phyloP scores from a whole-genome alignment of 2,797 vertebrate species.

The Oreortyx pictus region DNA sequence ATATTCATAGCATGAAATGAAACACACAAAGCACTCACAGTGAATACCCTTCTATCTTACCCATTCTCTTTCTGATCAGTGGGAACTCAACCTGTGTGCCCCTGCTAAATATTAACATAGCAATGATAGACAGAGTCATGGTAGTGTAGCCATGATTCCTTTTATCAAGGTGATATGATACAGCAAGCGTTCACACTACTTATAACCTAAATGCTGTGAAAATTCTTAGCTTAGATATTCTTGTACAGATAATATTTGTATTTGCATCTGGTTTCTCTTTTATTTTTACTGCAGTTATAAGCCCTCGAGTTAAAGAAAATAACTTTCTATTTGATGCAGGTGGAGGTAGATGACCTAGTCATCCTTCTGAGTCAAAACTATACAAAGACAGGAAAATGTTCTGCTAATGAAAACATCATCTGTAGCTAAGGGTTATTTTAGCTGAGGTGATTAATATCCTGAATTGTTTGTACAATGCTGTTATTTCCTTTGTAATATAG shows the following conservation, averaged over 20 bases:
- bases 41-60: not conserved
- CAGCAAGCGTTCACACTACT: not conserved
- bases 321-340: conserved; percentile 24
- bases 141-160: not conserved
- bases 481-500: conserved; percentile 55
- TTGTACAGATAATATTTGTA: not conserved
- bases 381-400: conserved; percentile 54
- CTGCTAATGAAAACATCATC: conserved; percentile 69
- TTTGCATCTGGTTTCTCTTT: not conserved
- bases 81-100: not conserved
- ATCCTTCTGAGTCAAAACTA: conserved; percentile 18
- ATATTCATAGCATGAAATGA: not conserved
- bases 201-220: not conserved
- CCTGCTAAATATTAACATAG: not conserved
- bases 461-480: conserved; percentile 18
- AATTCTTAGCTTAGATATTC: not conserved
- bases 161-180: not conserved
- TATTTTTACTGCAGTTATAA: not conserved
- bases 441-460: conserved; percentile 58
- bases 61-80: not conserved
- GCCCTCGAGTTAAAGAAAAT: conserved; percentile 24
- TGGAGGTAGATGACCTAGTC: conserved; percentile 54
- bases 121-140: not conserved
- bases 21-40: not conserved
- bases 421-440: conserved; percentile 63